Evolutionary conservation across 2,113 vertebrate genomes (phyloP).

Genomic region (Thamnaconus septentrionalis): DNA sequence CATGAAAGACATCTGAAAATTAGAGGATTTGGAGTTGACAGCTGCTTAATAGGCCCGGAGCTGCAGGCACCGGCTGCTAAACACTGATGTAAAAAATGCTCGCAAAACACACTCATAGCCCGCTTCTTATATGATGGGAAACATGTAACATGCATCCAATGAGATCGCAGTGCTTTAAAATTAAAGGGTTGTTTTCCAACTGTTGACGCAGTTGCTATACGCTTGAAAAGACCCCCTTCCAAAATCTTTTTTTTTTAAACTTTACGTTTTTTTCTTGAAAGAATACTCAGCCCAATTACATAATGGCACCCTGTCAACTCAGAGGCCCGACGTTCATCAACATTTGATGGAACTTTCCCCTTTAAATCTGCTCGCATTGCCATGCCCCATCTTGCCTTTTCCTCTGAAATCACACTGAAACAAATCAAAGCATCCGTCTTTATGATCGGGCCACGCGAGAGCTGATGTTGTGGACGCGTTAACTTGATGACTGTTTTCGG

Average conservation of each 20-base stretch:
- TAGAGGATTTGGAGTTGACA: background rate
- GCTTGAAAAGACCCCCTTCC: background rate
- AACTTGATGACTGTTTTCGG: no score
- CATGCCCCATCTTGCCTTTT: background rate
- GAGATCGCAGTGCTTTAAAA: conserved; percentile 5
- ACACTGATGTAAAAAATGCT: background rate
- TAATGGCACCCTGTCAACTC: conserved; percentile 31
- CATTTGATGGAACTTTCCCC: conserved; percentile 38
- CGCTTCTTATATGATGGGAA: background rate
- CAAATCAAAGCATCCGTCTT: background rate
- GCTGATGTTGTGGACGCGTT: no score
- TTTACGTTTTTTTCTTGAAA: no score
- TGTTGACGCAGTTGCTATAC: no score
- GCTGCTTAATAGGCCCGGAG: background rate
- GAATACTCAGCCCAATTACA: conserved; percentile 16
- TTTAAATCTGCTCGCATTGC: conserved; percentile 20
- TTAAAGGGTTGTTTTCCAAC: background rate
- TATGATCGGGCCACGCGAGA: no score
- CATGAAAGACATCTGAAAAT: conserved; percentile 4
- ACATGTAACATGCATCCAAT: background rate
- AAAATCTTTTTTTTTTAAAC: conserved; percentile 11
- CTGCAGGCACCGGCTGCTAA: background rate
- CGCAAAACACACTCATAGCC: conserved; percentile 4
- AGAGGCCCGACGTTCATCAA: conserved; percentile 25
- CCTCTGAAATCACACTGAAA: background rate